phyloP scores from a whole-genome alignment of 35 echinoderm and acorn worm species.

The Apostichopus parvimensis region DNA sequence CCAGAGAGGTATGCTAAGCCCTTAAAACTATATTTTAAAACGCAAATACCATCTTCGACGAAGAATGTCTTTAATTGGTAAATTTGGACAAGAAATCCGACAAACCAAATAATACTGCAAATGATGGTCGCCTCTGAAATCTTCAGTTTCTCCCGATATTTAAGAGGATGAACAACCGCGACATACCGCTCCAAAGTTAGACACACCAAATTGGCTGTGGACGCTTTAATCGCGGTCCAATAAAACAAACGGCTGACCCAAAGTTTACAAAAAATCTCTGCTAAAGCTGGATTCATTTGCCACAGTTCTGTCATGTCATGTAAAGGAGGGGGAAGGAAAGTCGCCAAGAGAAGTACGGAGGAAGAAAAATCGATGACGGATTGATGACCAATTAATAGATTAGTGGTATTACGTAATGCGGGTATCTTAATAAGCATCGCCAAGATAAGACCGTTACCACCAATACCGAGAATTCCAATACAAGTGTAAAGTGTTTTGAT shows the following conservation, averaged over 20 bases:
- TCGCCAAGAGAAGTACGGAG: constrained; percentile 26
- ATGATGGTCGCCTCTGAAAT: neutral
- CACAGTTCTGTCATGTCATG: constrained; percentile 22
- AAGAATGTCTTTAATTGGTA: neutral
- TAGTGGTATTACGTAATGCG: constrained; percentile 40
- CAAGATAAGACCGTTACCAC: constrained; percentile 39
- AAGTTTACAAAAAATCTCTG: constrained; percentile 13
- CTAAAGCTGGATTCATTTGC: neutral
- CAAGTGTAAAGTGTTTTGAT: constrained; percentile 26
- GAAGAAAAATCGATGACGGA: constrained; percentile 42
- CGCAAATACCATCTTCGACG: constrained; percentile 16
- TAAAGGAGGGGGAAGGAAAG: constrained; percentile 37
- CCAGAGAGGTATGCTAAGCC: neutral
- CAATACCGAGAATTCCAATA: constrained; percentile 18
- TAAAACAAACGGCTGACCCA: constrained; percentile 46
- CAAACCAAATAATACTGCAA: constrained; percentile 30
- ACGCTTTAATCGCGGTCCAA: constrained; percentile 50
- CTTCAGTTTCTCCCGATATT: constrained; percentile 46
- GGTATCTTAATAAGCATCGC: constrained; percentile 45
- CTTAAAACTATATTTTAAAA: neutral
- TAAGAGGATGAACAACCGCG: constrained; percentile 53
- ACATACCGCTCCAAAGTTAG: constrained; percentile 58
- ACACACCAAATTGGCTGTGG: constrained; percentile 50
- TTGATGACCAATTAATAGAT: constrained; percentile 49
- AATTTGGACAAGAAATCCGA: constrained; percentile 10